A percentile compares a stretch with the other conserved stretches of the same genome.
Evolutionary conservation across 2,888 invertebrate species (phyloP).

Genomic region (Lycophotia porphyrea): DNA sequence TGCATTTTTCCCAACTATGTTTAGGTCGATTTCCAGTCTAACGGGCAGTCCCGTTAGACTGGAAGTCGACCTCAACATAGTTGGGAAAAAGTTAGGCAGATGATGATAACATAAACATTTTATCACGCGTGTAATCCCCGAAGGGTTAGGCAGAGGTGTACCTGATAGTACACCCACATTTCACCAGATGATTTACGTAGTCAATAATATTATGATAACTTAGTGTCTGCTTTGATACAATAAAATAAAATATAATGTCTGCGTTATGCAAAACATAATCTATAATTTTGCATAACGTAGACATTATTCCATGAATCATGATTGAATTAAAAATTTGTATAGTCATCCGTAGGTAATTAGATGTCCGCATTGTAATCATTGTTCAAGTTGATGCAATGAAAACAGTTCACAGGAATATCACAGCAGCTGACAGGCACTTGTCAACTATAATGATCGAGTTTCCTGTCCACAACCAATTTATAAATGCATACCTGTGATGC

Average conservation of each 20-base stretch:
- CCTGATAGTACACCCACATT: too few relatives aligned
- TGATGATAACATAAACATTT: too few relatives aligned
- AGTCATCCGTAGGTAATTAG: constrained; percentile 10
- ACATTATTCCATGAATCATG: not conserved
- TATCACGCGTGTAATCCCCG: too few relatives aligned
- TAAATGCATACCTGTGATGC: constrained; percentile 51
- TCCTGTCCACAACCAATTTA: constrained; percentile 78
- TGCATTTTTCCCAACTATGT: too few relatives aligned
- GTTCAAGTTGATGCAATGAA: constrained; percentile 40
- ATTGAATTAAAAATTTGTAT: not conserved
- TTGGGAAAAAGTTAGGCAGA: not conserved
- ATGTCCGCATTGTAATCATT: constrained; percentile 41
- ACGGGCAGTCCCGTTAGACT: not conserved
- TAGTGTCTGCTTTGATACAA: not conserved
- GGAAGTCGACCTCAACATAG: not conserved
- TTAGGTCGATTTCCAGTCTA: too few relatives aligned
- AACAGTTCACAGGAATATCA: constrained; percentile 56
- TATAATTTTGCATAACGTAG: not conserved
- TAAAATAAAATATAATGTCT: constrained; percentile 8
- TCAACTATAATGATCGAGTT: constrained; percentile 75
- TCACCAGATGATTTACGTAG: not conserved
- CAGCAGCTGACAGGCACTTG: constrained; percentile 73
- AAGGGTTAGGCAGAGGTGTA: too few relatives aligned
- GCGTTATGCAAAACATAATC: too few relatives aligned
- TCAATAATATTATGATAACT: not conserved